These are phyloP conservation scores for Drosophila glabriapex DNA, from an alignment of 2,888 invertebrate species.

Conservation along the genomic window DNA sequence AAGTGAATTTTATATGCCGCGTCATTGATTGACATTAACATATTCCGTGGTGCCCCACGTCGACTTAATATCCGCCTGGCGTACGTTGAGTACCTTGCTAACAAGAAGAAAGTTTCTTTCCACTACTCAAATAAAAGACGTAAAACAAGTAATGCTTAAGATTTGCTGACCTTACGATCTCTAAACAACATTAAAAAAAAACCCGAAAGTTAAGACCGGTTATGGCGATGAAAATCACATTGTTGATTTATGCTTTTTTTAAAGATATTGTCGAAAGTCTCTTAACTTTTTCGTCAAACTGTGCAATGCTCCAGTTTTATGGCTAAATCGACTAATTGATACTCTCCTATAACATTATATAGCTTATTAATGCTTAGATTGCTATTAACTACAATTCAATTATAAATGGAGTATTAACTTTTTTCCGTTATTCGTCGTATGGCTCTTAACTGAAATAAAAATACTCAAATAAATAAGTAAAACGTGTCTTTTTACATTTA, in stretches of 20 bases:
- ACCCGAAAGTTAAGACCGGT: constrained; percentile 5
- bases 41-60: constrained; percentile 24
- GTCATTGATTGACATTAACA: constrained; percentile 69
- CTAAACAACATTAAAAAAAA: neutral
- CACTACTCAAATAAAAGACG: constrained; percentile 11
- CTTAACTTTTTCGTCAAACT: neutral
- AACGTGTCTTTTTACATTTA: neutral
- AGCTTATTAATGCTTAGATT: neutral
- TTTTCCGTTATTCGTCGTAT: neutral
- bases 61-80: constrained; percentile 16
- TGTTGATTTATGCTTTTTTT: neutral
- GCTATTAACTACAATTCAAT: neutral
- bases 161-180: constrained; percentile 19
- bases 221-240: neutral
- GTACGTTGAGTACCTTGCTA: constrained; percentile 13
- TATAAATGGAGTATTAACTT: neutral
- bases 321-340: neutral
- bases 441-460: neutral
- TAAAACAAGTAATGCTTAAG: constrained; percentile 1
- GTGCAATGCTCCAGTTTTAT: neutral
- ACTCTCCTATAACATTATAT: neutral
- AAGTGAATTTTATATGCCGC: constrained; percentile 65
- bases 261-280: neutral
- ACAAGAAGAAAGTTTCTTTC: constrained; percentile 36
- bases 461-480: neutral